Percentiles rank a stretch among this genome's conserved stretches.
These are phyloP conservation scores for Drosophila trapezifrons DNA, from an alignment of 1,140 invertebrate species.

Conservation along the genomic window DNA sequence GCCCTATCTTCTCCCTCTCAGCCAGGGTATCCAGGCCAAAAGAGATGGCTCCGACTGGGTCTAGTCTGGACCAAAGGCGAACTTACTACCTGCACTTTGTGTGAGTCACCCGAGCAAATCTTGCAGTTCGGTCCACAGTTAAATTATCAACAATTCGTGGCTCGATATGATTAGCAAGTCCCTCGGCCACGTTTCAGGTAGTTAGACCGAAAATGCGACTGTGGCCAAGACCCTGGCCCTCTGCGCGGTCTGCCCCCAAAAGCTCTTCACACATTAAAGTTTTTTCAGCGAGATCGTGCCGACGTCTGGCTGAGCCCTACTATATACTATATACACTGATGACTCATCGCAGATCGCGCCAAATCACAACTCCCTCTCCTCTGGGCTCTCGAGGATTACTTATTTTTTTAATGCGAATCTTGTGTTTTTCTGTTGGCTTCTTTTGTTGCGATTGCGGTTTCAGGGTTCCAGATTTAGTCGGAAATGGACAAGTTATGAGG, in stretches of 20 bases:
- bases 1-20: too few relatives aligned
- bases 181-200: slow-evolving; percentile 58
- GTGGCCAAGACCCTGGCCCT: slow-evolving; percentile 66
- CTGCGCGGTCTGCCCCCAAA: slow-evolving; percentile 26
- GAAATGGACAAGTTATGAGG: slow-evolving; percentile 66
- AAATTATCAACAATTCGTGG: slow-evolving; percentile 70
- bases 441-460: slow-evolving; percentile 33
- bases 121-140: slow-evolving; percentile 42
- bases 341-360: slow-evolving; percentile 29
- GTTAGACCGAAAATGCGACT: slow-evolving; percentile 56
- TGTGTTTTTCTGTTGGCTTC: slow-evolving; percentile 62
- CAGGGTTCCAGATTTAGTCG: slow-evolving; percentile 33
- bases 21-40: slow-evolving; percentile 23
- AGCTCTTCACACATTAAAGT: slow-evolving; percentile 16
- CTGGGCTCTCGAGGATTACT: slow-evolving; percentile 8
- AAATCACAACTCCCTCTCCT: slow-evolving; percentile 7
- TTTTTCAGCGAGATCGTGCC: slow-evolving; percentile 24
- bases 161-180: slow-evolving; percentile 77
- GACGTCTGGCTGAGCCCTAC: slow-evolving; percentile 26
- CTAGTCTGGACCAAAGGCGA: slow-evolving; percentile 19
- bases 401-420: slow-evolving; percentile 64
- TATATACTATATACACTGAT: slow-evolving; percentile 2
- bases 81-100: slow-evolving; percentile 53
- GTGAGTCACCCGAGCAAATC: slow-evolving; percentile 64
- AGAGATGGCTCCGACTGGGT: slow-evolving; percentile 28